Evolutionary conservation across 2,888 invertebrate species (phyloP).

Genomic region (Drosophila planitibia): DNA sequence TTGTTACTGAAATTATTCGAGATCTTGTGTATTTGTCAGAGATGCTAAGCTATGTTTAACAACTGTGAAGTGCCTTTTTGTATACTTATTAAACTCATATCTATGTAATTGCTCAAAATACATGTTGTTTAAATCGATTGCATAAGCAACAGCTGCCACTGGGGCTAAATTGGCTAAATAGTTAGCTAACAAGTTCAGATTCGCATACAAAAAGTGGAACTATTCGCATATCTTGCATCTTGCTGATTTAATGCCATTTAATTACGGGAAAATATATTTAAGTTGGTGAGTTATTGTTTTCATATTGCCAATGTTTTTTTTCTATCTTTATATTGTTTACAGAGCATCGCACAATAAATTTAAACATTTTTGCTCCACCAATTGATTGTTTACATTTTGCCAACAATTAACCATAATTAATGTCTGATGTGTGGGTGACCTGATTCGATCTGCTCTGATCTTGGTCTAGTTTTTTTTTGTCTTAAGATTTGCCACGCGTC

Average conservation of each 20-base stretch:
- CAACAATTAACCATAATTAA: constrained; percentile 61
- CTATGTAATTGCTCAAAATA: constrained; percentile 13
- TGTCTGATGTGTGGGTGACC: constrained; percentile 36
- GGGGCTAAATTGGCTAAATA: neutral
- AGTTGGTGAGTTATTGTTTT: too few species aligned
- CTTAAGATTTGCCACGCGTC: constrained; percentile 54
- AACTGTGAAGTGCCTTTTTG: constrained; percentile 38
- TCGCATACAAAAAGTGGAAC: neutral
- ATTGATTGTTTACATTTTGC: constrained; percentile 30
- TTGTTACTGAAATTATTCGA: constrained; percentile 45
- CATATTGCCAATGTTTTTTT: neutral
- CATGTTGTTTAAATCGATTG: constrained; percentile 2
- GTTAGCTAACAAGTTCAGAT: neutral
- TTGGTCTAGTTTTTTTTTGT: constrained; percentile 18
- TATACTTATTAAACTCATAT: constrained; percentile 45
- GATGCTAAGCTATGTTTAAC: constrained; percentile 17
- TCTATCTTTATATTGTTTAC: neutral
- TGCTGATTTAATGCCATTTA: neutral
- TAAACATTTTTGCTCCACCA: neutral
- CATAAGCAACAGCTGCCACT: neutral
- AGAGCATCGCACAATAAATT: neutral
- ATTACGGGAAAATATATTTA: too few species aligned
- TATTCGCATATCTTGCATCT: neutral
- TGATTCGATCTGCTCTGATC: constrained; percentile 52
- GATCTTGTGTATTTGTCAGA: constrained; percentile 33